phyloP scores from a whole-genome alignment of 2,797 vertebrate species.

The Scyliorhinus canicula region DNA sequence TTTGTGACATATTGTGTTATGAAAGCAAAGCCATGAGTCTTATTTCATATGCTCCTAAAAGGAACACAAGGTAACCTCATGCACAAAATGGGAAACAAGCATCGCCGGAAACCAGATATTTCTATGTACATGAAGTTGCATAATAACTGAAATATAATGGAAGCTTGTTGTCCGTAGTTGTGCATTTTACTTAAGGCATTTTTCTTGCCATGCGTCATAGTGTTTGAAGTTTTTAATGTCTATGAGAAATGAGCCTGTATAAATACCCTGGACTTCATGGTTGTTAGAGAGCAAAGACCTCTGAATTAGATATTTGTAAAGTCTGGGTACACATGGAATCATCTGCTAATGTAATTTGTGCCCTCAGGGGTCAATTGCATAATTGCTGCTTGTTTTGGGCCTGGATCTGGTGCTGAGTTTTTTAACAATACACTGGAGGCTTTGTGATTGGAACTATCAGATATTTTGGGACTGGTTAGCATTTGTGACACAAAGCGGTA shows the following conservation, averaged over 20 bases:
- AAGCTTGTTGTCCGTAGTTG: neutral
- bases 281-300: constrained; percentile 13
- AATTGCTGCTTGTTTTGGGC: neutral
- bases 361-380: neutral
- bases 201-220: neutral
- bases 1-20: neutral
- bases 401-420: neutral
- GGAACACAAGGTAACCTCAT: neutral
- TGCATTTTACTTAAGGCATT: neutral
- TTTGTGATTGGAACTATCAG: constrained; percentile 11
- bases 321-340: constrained; percentile 19
- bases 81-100: neutral
- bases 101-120: neutral
- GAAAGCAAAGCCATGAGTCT: neutral
- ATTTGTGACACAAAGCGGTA: neutral
- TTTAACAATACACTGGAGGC: neutral
- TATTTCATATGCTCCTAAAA: neutral
- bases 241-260: neutral
- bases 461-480: neutral
- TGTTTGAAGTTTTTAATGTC: neutral
- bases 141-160: constrained; percentile 1
- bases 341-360: constrained; percentile 20
- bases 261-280: neutral
- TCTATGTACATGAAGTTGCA: neutral
- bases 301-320: constrained; percentile 28